Base-by-base conservation (phyloP, 2,797 vertebrate species). In the Trachops cirrhosus region DNA sequence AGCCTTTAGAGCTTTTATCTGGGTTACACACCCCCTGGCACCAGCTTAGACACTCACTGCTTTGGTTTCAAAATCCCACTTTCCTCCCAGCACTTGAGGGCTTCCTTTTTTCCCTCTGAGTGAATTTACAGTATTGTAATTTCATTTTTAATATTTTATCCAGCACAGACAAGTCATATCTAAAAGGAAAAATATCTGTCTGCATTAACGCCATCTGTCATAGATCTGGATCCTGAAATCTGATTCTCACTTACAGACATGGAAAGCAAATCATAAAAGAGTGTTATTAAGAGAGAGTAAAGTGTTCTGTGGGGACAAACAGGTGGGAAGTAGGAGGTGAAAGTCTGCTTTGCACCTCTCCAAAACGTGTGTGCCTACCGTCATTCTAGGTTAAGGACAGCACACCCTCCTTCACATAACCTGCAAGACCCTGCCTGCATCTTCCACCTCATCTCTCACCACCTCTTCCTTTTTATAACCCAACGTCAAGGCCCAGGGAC, bases 91-190 rank as follows among this genome's bases (percentile, higher is more conserved):
- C 29, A 39, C 41, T 86, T 46, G 22, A 91, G 12, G 19, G 12
- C n/a, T 74, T 90, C 57, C 44, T 79, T 86, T 86, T 68, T n/a
- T 12, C 21, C 57, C 19, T 85, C 48, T 84, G 39, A 75, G n/a
- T 96, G 29, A 54, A 3, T 22, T 77, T 71, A 50, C 21, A 87
- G 22, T 83, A 44, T 68, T 83, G 34, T 73, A 41, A 87, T 93
- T 79, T 86, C 82, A 29, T 67, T 96, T 93, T 86, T 84, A 95
- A 64, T 93, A 77, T 92, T 90, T 89, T 80, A 90, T 77, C 32
- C 24, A 70, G 12, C 14, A 29, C 32, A 88, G 21, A 75, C 22
- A 73, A 83, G 5, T 52, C 16, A 1, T 34, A 77, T 59, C 77
- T 87, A 88, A 82, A 71, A 85, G 16, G 18, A 82, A 89, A 29